phyloP scores from a whole-genome alignment of 2,113 vertebrate species.

The Chloebia gouldiae region DNA sequence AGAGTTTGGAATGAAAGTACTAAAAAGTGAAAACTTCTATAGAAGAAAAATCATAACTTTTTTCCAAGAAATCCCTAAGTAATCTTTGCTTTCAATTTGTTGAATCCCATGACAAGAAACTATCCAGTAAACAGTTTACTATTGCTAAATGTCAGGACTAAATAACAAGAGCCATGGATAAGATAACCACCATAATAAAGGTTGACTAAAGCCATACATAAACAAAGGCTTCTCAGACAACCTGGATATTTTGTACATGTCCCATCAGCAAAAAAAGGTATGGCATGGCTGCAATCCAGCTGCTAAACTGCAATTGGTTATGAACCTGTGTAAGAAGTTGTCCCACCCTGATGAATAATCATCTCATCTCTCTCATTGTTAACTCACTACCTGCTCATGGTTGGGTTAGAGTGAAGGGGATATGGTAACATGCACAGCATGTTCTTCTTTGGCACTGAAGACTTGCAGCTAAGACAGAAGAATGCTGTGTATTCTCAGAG shows the following conservation, averaged over 20 bases:
- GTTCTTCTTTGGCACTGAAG: not conserved
- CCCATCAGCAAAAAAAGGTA: not conserved
- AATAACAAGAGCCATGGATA: not conserved
- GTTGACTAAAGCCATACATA: not conserved
- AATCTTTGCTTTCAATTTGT: not conserved
- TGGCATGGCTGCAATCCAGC: not conserved
- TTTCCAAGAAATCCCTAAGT: rapidly evolving
- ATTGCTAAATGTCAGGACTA: not conserved
- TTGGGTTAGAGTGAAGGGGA: not conserved
- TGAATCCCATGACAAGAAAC: not conserved
- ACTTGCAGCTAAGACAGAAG: not conserved
- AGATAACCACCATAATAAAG: not conserved
- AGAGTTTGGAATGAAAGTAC: not conserved
- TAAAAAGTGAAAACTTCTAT: not conserved
- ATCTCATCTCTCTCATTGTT: not conserved
- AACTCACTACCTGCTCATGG: not conserved
- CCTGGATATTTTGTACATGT: not conserved
- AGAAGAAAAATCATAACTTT: not conserved
- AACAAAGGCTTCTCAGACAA: not conserved
- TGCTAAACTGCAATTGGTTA: not conserved
- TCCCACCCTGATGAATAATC: not conserved
- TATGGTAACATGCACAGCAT: not conserved
- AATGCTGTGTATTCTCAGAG: not conserved
- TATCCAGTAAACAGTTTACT: not conserved
- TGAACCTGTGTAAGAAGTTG: not conserved